Evolutionary conservation across 2,888 invertebrate species (phyloP), one percentile per base, ranked within the genome.

Genomic region (Pristionchus maxplancki): DNA sequence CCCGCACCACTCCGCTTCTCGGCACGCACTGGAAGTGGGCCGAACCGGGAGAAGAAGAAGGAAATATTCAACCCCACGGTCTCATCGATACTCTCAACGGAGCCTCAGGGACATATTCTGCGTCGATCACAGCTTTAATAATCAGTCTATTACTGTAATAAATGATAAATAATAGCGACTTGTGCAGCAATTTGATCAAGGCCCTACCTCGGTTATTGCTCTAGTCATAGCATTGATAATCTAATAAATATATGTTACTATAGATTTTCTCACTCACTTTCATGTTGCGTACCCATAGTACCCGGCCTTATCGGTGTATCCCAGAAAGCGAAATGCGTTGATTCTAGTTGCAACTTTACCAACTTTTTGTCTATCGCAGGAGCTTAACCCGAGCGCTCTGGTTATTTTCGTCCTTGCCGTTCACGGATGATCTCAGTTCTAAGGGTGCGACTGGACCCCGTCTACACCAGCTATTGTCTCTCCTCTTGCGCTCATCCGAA

Each of bases 11-110:
- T 31, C 86, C 86, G 6, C 86, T 87, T 8, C 31, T 71, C 24
- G 86, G 86, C 20, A 87, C 67, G 15, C 86, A 87, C 17, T 87
- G 86, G 86, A 87, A 87, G 9, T 87, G 86, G 86, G 24, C 31
- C 1, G 84, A 58, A 13, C 44, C 82, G 15, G 53, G 34, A 1
- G 82, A 78, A 44, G 44, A 40, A 20, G 83, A 83, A 20, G 78
- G 24, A 11, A 31, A 8, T 8, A 13, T 13, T 13, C 13, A 64
- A 40, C 62, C 44, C 13, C 85, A 64, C n/a, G 64, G 85, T 44
- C 40, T 64, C 24, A 85, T 85, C 64, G 85, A 85, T 31, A 85
- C 85, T 53, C 37, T 85, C 40, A 85, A 85, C 44, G 62, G 64
- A 40, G 71, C 71, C 20, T 17, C 5, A 8, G 6, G 20, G 1